phyloP scores from a whole-genome alignment of 2,797 vertebrate species.

The Leptatherina wallacei region DNA sequence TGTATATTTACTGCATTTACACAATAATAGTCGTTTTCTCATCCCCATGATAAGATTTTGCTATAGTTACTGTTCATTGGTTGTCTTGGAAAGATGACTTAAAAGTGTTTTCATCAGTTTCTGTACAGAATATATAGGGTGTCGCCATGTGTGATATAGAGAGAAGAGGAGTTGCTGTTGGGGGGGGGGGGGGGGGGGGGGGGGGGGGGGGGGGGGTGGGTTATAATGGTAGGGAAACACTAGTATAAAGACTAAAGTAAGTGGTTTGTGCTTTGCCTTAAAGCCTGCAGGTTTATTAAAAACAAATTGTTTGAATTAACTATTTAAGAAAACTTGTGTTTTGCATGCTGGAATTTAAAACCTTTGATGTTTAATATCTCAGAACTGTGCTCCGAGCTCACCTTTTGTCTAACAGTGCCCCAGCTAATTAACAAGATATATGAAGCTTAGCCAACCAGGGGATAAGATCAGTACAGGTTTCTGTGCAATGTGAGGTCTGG shows the following conservation, averaged over 20 bases:
- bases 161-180: too few relatives aligned
- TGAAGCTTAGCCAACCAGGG: slow-evolving; percentile 15
- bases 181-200: too few relatives aligned
- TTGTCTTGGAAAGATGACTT: not conserved
- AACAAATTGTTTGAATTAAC: slow-evolving; percentile 13
- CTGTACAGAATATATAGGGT: not conserved
- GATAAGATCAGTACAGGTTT: slow-evolving; percentile 31
- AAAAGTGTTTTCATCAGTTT: not conserved
- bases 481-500: slow-evolving; percentile 32
- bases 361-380: slow-evolving; percentile 46
- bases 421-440: slow-evolving; percentile 56
- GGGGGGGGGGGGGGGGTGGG: too few relatives aligned
- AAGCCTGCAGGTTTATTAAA: slow-evolving; percentile 18
- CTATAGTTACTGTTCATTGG: not conserved
- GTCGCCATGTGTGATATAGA: too few relatives aligned
- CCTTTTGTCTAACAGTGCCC: slow-evolving; percentile 33
- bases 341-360: slow-evolving; percentile 16
- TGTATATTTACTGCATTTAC: not conserved
- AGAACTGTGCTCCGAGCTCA: slow-evolving; percentile 20
- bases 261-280: slow-evolving; percentile 17
- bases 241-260: not conserved
- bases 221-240: too few relatives aligned
- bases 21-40: not conserved
- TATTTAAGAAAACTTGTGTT: slow-evolving; percentile 17
- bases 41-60: not conserved